Conservation (phyloP, 2,888 invertebrate species). For the Dynastes tityus region DNA sequence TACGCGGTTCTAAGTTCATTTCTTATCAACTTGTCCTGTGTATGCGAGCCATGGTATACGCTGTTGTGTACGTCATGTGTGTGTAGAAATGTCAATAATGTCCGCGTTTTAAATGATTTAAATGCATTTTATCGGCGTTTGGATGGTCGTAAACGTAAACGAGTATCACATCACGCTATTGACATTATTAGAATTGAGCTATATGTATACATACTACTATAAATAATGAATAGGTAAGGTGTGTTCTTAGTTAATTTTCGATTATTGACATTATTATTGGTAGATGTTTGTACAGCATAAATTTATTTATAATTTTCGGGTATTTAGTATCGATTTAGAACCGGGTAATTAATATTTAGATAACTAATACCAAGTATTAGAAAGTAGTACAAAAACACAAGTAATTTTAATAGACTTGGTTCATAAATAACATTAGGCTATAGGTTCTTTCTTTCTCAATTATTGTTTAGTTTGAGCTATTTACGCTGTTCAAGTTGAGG, state of each 20-base stretch:
- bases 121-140: conserved; percentile 32
- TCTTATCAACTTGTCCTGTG: conserved; percentile 52
- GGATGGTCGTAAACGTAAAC: conserved; percentile 14
- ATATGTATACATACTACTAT: neutral
- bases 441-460: no score
- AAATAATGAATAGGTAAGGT: conserved; percentile 1
- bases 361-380: no score
- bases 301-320: no score
- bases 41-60: neutral
- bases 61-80: conserved; percentile 47
- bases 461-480: no score
- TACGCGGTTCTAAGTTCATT: conserved; percentile 52
- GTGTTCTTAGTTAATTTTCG: conserved; percentile 3
- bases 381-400: no score
- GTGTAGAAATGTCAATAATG: conserved; percentile 44
- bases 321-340: no score
- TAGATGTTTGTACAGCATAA: neutral
- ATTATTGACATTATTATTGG: neutral
- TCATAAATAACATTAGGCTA: no score
- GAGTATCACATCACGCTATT: conserved; percentile 22
- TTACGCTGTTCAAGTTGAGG: no score
- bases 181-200: conserved; percentile 34
- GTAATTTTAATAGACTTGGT: no score
- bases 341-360: no score
- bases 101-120: conserved; percentile 43